Evolutionary conservation across 2,888 invertebrate species (phyloP), one percentile per base, ranked within the genome.

Genomic region (Eremobia ochroleuca): DNA sequence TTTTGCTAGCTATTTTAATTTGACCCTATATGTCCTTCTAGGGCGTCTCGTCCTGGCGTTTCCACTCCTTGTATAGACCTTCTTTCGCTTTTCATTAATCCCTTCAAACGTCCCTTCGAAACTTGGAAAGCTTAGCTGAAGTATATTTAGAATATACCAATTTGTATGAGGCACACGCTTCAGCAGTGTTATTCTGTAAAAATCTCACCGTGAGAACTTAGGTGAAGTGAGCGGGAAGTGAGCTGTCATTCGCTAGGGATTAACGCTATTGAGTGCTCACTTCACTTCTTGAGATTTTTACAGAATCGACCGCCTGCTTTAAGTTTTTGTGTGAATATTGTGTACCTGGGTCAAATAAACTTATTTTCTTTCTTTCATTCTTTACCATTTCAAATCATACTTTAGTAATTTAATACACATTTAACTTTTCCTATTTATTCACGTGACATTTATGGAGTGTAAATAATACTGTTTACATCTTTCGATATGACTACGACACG

Each of bases 401-500:
- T 18, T 37, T n/a, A 61, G 52, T 66, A 25, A 40, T 31, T 37
- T 43, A 43, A 71, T 55, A 34, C 6, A 28, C 40, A 73, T 73
- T 73, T 59, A 73, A 21, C 25, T 43, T 79, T 59, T 40, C 0
- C 6, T 58, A 43, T 46, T 67, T 52, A 69, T 25, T 46, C 55
- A 46, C 46, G 37, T 40, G 61, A 70, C 46, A 64, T 76, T 82
- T 70, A 76, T 49, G 28, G 61, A 62, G 66, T 61, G 76, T 46
- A 77, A 84, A 80, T 67, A 77, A 43, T 15, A 15, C 11, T 1
- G n/a, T 82, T 82, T 71, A 71, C 0, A 64, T 0, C 31, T 2
- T 28, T 40, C 76, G 82, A 76, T 55, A 46, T 34, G 31, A 11
- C 59, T 37, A 52, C 68, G 65, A 66, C 6, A 62, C 31, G 46